phyloP scores from a whole-genome alignment of 2,888 invertebrate species.

The Euphydryas editha region DNA sequence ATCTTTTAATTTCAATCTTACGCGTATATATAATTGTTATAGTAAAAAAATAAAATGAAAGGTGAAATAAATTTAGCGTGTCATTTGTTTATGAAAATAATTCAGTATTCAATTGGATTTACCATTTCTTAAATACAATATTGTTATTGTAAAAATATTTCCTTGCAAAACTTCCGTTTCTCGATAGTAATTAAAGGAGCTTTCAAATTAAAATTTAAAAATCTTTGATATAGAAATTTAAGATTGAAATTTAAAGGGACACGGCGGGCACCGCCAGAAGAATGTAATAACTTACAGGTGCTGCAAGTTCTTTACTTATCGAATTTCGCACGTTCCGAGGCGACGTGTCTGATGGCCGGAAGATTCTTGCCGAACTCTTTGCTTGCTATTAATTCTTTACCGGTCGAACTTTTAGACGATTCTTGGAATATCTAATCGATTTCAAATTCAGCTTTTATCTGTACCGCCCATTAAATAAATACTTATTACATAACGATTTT shows the following conservation, averaged over 20 bases:
- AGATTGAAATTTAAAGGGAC: constrained; percentile 68
- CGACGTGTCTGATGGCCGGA: constrained; percentile 80
- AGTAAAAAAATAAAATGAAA: no score
- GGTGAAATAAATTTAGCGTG: no score
- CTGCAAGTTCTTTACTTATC: constrained; percentile 75
- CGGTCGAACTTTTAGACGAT: constrained; percentile 59
- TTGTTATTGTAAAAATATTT: constrained; percentile 63
- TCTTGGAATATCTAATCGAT: constrained; percentile 40
- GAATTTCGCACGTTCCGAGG: constrained; percentile 79
- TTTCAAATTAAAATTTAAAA: constrained; percentile 78
- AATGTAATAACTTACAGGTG: constrained; percentile 83
- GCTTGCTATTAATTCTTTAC: constrained; percentile 70
- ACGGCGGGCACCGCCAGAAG: constrained; percentile 73
- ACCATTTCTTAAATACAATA: constrained; percentile 37
- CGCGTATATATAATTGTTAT: no score
- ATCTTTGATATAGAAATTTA: constrained; percentile 75
- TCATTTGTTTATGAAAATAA: background rate
- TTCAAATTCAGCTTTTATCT: background rate
- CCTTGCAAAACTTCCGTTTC: constrained; percentile 62
- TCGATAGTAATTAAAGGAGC: constrained; percentile 75
- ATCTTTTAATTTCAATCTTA: no score
- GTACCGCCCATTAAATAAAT: background rate
- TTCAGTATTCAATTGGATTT: constrained; percentile 29
- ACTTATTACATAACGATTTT: background rate
- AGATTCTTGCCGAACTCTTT: constrained; percentile 80